A percentile compares a stretch with the other conserved stretches of the same genome.
These are phyloP conservation scores for Globodera rostochiensis DNA, from an alignment of 1,140 invertebrate genomes.

Conservation along the genomic window DNA sequence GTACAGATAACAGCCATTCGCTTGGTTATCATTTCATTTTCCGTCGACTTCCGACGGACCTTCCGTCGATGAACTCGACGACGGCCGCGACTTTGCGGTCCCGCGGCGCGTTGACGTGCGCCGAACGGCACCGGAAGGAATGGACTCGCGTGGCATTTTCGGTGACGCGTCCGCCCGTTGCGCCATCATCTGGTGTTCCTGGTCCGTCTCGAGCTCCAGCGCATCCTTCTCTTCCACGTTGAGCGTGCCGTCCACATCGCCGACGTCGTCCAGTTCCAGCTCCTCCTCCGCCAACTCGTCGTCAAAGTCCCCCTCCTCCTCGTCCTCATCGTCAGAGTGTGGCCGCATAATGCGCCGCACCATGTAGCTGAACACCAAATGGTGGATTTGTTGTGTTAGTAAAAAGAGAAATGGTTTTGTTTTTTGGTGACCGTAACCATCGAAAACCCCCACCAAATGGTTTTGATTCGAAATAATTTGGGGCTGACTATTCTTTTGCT, in stretches of 20 bases:
- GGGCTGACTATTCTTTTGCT: neutral
- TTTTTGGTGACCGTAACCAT: too few relatives aligned
- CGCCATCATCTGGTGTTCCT: neutral
- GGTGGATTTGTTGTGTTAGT: too few relatives aligned
- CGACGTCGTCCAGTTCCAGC: neutral
- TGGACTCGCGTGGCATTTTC: neutral
- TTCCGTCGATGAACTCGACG: neutral
- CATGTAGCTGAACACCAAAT: conserved; percentile 10
- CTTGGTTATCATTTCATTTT: neutral
- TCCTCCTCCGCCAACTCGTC: conserved; percentile 15
- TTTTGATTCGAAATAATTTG: neutral
- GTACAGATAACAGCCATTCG: too few relatives aligned
- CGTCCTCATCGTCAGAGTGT: conserved; percentile 4
- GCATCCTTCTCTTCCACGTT: conserved; percentile 11
- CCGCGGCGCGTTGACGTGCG: neutral
- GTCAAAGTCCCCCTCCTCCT: neutral
- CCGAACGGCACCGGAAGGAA: neutral
- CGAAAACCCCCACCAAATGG: conserved; percentile 1
- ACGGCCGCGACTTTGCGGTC: neutral
- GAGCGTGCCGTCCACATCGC: neutral
- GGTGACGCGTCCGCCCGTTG: neutral
- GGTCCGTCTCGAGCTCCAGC: neutral
- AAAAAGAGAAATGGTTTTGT: too few relatives aligned
- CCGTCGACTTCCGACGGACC: neutral
- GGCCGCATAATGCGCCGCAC: conserved; percentile 22